Percentiles rank a stretch among this genome's conserved stretches.
Conservation (phyloP, 2,797 vertebrate genomes). For the Amphiprion clarkii region DNA sequence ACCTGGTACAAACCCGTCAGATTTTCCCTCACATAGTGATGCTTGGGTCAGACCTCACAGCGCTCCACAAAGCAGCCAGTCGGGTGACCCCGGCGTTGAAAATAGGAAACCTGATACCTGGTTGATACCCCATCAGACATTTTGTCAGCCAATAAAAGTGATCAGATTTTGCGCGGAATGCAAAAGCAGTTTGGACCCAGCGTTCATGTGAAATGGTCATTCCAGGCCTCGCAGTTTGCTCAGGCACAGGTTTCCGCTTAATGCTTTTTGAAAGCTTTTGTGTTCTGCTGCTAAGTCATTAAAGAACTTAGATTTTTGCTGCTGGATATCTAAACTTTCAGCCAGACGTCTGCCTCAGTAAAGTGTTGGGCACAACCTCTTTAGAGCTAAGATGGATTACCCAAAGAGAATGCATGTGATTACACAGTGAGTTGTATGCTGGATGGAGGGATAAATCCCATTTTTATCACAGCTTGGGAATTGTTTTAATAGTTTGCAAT, state of each 20-base stretch:
- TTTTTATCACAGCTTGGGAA: constrained; percentile 13
- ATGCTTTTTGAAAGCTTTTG: constrained; percentile 29
- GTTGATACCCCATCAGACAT: constrained; percentile 15
- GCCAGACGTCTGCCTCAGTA: background rate
- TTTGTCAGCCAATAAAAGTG: constrained; percentile 76
- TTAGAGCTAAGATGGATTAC: background rate
- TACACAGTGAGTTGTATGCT: background rate
- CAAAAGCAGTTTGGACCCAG: constrained; percentile 31
- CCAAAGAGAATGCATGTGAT: background rate
- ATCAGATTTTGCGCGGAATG: constrained; percentile 72
- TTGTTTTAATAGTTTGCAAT: background rate
- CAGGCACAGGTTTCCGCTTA: constrained; percentile 38
- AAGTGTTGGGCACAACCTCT: background rate
- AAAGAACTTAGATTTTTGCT: background rate
- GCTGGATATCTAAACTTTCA: background rate
- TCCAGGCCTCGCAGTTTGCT: constrained; percentile 3
- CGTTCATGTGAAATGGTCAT: constrained; percentile 35
- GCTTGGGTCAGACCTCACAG: constrained; percentile 58
- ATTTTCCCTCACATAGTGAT: constrained; percentile 72
- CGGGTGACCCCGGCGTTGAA: constrained; percentile 29
- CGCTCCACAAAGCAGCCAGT: constrained; percentile 43
- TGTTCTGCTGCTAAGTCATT: constrained; percentile 26
- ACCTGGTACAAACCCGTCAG: constrained; percentile 65
- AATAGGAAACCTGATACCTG: constrained; percentile 53
- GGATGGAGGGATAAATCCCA: background rate